A percentile compares a stretch with the other conserved stretches of the same genome.
phyloP scores from a whole-genome alignment of 2,113 vertebrate genomes.

The Arothron firmamentum region DNA sequence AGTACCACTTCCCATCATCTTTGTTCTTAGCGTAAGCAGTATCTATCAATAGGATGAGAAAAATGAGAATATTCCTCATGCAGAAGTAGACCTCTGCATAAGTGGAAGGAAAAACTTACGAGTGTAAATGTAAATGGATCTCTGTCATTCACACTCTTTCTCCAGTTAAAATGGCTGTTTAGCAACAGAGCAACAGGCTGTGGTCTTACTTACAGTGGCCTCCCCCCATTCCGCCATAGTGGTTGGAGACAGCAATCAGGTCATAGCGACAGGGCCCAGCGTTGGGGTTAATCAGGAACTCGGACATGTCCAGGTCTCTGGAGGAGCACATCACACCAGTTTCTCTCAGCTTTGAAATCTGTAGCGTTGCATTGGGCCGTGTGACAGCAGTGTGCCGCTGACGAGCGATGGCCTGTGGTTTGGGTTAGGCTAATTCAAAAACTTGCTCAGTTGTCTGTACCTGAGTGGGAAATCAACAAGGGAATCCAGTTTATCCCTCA shows the following conservation, averaged over 20 bases:
- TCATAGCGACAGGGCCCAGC: slow-evolving; percentile 92
- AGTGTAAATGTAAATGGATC: no score
- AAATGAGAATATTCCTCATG: no score
- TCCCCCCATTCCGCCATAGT: slow-evolving; percentile 98
- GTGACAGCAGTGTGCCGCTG: no score
- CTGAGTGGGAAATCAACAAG: slow-evolving; percentile 89
- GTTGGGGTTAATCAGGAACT: slow-evolving; percentile 98
- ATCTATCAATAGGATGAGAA: slow-evolving; percentile 67
- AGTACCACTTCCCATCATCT: slow-evolving; percentile 96
- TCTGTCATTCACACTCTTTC: no score
- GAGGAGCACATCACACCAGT: background rate
- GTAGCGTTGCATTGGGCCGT: no score
- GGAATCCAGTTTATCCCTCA: slow-evolving; percentile 97
- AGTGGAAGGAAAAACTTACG: no score
- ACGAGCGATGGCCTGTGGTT: no score
- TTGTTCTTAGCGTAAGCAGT: slow-evolving; percentile 97
- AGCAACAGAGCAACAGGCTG: no score
- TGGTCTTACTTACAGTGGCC: slow-evolving; percentile 86
- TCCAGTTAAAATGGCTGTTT: background rate
- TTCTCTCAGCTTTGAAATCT: no score
- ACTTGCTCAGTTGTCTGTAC: slow-evolving; percentile 22
- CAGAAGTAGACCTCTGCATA: no score
- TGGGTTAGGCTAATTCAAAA: background rate
- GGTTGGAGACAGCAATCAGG: slow-evolving; percentile 98
- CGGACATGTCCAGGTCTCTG: slow-evolving; percentile 98